Base-by-base conservation (phyloP, 2,888 invertebrate genomes). In the Dermolepida albohirtum region DNA sequence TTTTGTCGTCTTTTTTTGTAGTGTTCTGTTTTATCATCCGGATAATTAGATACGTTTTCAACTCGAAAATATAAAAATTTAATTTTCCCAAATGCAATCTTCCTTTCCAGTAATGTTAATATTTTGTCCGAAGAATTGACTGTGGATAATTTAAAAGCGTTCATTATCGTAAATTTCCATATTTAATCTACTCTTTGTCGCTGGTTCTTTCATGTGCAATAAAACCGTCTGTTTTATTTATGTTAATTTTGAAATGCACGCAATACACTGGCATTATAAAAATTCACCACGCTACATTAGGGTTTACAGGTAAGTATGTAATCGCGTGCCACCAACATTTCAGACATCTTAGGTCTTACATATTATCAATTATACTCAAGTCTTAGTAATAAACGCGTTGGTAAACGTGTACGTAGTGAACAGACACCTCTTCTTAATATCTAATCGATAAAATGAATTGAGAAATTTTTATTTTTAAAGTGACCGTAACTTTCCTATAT, bases 151-250 rank as follows among this genome's bases (percentile, higher is more conserved):
- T 59, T 59, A 59, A 59, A 59, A 44, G 47, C 41, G 52, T 17
- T 14, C 51, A 66, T 66, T 59, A 66, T 50, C 66, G 50, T 66
- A 66, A 66, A 66, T 66, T 66, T 59, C 66, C 66, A 66, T 66
- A 66, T 57, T 66, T 66, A 66, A 66, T 66, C 59, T 66, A 66
- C 59, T 59, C 66, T 66, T 66, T 66, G 66, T 66, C 66, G 66
- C 57, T 64, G 40, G 41, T 50, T 66, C 49, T 66, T 66, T 66
- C 66, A 59, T 62, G 66, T 43, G 66, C 51, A 59, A 57, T 57
- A 50, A 50, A 50, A 57, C 66, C 50, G 66, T 44, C 66, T 51
- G 66, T 41, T 66, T 66, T 66, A 66, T 66, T 66, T 59, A 50
- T 50, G 52, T 64, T 64, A 64, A 64, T 43, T 64, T 64, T 64